Evolutionary conservation across 2,797 vertebrate species (phyloP), one percentile per base, ranked within the genome.

Genomic region (Etheostoma perlongum): DNA sequence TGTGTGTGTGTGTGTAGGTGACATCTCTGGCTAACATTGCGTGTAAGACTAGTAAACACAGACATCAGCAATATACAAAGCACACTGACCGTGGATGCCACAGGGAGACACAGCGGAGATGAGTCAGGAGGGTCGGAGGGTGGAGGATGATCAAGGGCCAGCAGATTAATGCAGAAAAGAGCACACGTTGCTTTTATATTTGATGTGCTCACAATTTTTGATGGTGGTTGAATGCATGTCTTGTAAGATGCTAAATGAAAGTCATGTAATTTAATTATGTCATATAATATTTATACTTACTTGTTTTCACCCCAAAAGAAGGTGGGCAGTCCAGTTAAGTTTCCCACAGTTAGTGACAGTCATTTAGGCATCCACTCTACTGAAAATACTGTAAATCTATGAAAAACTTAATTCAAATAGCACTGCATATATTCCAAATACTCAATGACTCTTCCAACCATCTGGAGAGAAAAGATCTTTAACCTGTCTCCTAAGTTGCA

Each of bases 81-180:
- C 55, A 76, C 85, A 75, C 80, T 81, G 77, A 85, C 80, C 53
- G n/a, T 6, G 69, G 84, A 77, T 65, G 72, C 78, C 85, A 69
- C 69, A 49, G 72, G 82, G 82, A 85, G 74, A 85, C 86, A 88
- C 81, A 86, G 81, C 44, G 67, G 74, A 87, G 89, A 90, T 88
- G 87, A 91, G 87, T 81, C 83, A 84, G 84, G 83, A 74, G 51
- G 66, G 73, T 82, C 19, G 21, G 18, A 81, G 78, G 83, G 62
- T 67, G 82, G 69, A 81, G 46, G 57, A 80, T 78, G 55, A 84
- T 78, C 62, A 69, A 73, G 83, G 79, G 51, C 69, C 53, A 16
- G 74, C 21, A 49, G 83, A 83, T 82, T 84, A 72, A 77, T 74
- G 75, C 85, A 74, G 74, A 76, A 85, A 86, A 80, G 42, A 87